A percentile compares a stretch with the other conserved stretches of the same genome.
Evolutionary conservation across 2,113 vertebrate genomes (phyloP).

Genomic region (Daubentonia madagascariensis): DNA sequence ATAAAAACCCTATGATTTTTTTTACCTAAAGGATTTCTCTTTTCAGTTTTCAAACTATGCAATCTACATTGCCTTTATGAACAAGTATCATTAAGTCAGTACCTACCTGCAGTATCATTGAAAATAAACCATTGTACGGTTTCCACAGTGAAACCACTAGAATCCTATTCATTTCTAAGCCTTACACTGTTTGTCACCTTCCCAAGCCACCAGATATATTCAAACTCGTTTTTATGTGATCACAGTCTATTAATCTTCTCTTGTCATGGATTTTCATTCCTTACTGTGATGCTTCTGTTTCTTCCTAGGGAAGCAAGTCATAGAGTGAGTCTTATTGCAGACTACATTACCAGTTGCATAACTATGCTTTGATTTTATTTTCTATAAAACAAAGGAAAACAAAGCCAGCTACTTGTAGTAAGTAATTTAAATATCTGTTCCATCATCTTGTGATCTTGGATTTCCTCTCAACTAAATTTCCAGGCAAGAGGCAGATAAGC

Average conservation of each 20-base stretch:
- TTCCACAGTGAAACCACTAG: constrained; percentile 35
- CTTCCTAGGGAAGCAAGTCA: constrained; percentile 58
- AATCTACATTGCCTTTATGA: constrained; percentile 27
- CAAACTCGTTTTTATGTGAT: constrained; percentile 65
- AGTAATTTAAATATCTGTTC: constrained; percentile 1
- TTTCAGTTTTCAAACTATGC: constrained; percentile 38
- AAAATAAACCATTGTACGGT: constrained; percentile 72
- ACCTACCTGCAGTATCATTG: constrained; percentile 66
- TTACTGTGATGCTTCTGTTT: constrained; percentile 74
- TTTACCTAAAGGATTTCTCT: constrained; percentile 48
- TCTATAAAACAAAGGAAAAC: constrained; percentile 31
- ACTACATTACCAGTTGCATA: background rate
- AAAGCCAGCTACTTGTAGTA: background rate
- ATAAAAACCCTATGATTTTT: constrained; percentile 47
- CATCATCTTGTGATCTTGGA: background rate
- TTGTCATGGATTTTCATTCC: constrained; percentile 70
- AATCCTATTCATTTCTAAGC: constrained; percentile 52
- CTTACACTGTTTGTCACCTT: constrained; percentile 65
- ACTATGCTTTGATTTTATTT: background rate
- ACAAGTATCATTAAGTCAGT: constrained; percentile 55
- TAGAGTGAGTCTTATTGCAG: background rate
- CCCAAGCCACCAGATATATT: constrained; percentile 68
- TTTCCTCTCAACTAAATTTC: constrained; percentile 21
- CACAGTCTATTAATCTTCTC: constrained; percentile 71
- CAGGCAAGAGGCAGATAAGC: constrained; percentile 20